Conservation (phyloP, 2,888 invertebrate species). For the Barypeithes pellucidus region DNA sequence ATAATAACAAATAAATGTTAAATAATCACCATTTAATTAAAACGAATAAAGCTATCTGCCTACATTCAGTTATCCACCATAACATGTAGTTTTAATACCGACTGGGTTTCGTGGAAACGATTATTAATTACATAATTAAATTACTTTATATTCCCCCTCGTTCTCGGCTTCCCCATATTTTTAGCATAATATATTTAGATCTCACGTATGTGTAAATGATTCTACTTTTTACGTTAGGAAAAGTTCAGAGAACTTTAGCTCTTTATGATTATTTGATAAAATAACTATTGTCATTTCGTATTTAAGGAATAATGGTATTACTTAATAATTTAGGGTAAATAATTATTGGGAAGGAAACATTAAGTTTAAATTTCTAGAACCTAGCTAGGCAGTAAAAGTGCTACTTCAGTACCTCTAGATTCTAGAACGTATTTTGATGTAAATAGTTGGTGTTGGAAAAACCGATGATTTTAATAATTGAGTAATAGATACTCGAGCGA, state of each 20-base stretch:
- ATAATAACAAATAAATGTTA: not conserved
- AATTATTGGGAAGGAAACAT: too few species aligned
- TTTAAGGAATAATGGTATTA: too few species aligned
- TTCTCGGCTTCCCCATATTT: not conserved
- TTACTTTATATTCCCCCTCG: not conserved
- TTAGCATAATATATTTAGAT: constrained; percentile 4
- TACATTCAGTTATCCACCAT: not conserved
- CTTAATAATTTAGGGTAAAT: too few species aligned
- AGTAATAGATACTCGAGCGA: too few species aligned
- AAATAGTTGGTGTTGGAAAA: too few species aligned
- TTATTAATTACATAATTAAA: constrained; percentile 21
- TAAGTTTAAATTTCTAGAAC: too few species aligned
- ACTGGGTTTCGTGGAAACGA: not conserved
- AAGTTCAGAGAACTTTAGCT: not conserved
- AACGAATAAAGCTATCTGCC: not conserved
- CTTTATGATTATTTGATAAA: not conserved
- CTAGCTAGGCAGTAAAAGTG: too few species aligned
- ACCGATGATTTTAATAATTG: too few species aligned
- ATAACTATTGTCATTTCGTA: too few species aligned
- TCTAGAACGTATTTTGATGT: too few species aligned
- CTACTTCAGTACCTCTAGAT: too few species aligned
- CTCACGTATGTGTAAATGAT: not conserved
- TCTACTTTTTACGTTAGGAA: not conserved
- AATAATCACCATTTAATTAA: not conserved
- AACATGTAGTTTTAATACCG: not conserved